phyloP scores from a whole-genome alignment of 2,888 invertebrate genomes.

The Furcula furcula region DNA sequence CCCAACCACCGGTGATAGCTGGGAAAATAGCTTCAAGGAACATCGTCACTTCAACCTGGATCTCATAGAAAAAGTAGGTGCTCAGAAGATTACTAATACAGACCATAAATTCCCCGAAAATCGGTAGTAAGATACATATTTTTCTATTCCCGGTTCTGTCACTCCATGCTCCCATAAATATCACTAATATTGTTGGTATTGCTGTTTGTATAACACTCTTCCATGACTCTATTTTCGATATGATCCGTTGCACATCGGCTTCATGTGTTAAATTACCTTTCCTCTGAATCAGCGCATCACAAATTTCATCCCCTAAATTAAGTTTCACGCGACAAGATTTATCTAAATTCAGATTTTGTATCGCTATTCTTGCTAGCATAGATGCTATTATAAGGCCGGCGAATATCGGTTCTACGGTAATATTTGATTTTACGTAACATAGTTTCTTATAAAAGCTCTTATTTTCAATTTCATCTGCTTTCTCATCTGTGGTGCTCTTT shows the following conservation, averaged over 20 bases:
- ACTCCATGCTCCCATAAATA: slow-evolving; percentile 84
- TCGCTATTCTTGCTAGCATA: slow-evolving; percentile 85
- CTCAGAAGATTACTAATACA: slow-evolving; percentile 73
- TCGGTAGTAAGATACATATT: slow-evolving; percentile 78
- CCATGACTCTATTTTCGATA: slow-evolving; percentile 78
- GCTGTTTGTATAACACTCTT: slow-evolving; percentile 80
- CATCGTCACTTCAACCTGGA: slow-evolving; percentile 78
- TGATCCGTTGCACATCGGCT: slow-evolving; percentile 80
- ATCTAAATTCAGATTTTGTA: slow-evolving; percentile 69
- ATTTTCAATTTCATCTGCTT: slow-evolving; percentile 36
- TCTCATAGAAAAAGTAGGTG: slow-evolving; percentile 76
- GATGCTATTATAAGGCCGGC: slow-evolving; percentile 85
- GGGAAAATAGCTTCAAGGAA: slow-evolving; percentile 78
- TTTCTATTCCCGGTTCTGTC: slow-evolving; percentile 81
- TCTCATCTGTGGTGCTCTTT: slow-evolving; percentile 25
- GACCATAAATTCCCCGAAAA: slow-evolving; percentile 76
- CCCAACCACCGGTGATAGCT: slow-evolving; percentile 79
- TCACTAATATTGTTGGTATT: slow-evolving; percentile 76
- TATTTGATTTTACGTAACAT: slow-evolving; percentile 77
- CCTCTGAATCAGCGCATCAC: slow-evolving; percentile 55
- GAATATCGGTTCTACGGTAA: slow-evolving; percentile 87
- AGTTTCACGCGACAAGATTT: slow-evolving; percentile 66
- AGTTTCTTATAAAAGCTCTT: slow-evolving; percentile 78
- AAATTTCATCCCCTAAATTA: slow-evolving; percentile 54
- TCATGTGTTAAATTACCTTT: slow-evolving; percentile 83